These are phyloP conservation scores for Arvicanthis niloticus DNA, from an alignment of 2,113 vertebrate species.

Conservation along the genomic window DNA sequence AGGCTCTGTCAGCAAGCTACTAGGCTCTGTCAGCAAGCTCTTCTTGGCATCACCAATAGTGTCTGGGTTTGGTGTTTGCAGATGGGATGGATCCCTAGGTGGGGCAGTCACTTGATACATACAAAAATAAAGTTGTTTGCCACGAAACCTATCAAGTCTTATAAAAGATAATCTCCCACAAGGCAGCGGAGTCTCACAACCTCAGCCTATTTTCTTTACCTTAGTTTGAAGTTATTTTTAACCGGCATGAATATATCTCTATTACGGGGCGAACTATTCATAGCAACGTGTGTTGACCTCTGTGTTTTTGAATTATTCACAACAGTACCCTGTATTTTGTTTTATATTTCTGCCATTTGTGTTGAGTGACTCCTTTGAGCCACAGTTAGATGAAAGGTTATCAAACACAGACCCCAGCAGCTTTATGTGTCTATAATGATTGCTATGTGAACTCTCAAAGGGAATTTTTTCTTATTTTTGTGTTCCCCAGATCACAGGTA, in stretches of 20 bases:
- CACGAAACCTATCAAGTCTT: background rate
- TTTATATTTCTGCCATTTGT: background rate
- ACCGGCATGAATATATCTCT: background rate
- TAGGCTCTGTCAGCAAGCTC: too few relatives aligned
- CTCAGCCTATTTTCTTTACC: background rate
- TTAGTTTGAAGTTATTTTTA: background rate
- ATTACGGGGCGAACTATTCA: background rate
- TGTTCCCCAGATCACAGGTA: background rate
- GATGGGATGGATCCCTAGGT: too few relatives aligned
- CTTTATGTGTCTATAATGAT: background rate
- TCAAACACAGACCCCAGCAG: background rate
- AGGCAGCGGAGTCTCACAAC: background rate
- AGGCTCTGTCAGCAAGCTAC: too few relatives aligned
- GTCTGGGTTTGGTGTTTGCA: too few relatives aligned
- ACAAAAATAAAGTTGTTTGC: slow-evolving; percentile 1
- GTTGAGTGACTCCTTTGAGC: background rate
- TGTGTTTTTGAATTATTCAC: background rate
- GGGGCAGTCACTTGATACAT: background rate
- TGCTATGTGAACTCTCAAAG: fast-evolving
- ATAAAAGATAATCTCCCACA: background rate
- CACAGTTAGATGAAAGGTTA: background rate
- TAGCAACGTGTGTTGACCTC: background rate
- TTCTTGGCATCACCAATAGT: too few relatives aligned
- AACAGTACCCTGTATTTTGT: background rate
- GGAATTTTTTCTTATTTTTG: background rate